A percentile compares a stretch with the other conserved stretches of the same genome.
Evolutionary conservation across 2,888 invertebrate genomes (phyloP).

Genomic region (Artemia sp.): DNA sequence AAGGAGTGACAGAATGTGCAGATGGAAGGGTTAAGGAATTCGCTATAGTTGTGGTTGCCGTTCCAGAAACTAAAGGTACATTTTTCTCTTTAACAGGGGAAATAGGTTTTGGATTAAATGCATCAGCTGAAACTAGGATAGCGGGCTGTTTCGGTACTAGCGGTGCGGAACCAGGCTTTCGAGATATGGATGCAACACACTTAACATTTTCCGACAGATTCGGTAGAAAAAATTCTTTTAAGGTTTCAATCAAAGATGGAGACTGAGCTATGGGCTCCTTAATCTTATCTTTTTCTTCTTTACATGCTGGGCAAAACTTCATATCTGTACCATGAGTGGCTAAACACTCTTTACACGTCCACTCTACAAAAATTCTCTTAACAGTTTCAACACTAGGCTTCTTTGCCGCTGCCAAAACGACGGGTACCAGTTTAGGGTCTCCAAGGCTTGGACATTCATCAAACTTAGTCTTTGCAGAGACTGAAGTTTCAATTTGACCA

Average conservation of each 20-base stretch:
- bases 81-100: not conserved
- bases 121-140: no score
- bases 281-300: not conserved
- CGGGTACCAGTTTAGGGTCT: no score
- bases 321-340: not conserved
- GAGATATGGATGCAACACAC: not conserved
- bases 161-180: not conserved
- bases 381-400: not conserved
- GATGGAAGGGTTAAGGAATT: no score
- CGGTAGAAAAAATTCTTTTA: not conserved
- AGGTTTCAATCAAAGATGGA: not conserved
- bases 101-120: not conserved
- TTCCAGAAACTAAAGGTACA: no score
- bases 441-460: no score
- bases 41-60: no score
- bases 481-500: no score
- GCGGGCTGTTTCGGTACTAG: no score
- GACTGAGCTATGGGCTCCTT: not conserved
- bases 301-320: conserved; percentile 3
- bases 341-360: conserved; percentile 10
- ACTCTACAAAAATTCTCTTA: not conserved
- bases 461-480: no score
- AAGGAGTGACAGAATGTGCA: no score
- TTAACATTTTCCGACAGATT: not conserved
- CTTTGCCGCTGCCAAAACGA: not conserved